Percentiles rank a stretch among this genome's conserved stretches.
These are phyloP conservation scores for Cyanoderma ruficeps DNA, from an alignment of 2,113 vertebrate species.

Conservation along the genomic window DNA sequence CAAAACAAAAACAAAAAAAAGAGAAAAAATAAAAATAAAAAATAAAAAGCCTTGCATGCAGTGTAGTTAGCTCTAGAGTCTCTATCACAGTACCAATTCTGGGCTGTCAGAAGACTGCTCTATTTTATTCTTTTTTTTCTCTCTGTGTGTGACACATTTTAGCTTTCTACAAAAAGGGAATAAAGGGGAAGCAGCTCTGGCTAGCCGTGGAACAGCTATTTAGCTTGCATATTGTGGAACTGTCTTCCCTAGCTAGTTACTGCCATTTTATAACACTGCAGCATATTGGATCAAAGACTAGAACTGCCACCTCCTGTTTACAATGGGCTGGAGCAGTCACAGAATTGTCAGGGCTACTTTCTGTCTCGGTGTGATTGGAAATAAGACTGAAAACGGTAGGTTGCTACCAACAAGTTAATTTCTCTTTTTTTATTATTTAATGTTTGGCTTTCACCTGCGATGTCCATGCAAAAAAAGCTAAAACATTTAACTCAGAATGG, in stretches of 20 bases:
- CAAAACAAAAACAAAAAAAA: neutral
- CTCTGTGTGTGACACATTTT: neutral
- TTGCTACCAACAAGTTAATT: neutral
- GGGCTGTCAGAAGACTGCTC: neutral
- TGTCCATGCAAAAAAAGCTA: neutral
- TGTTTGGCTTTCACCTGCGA: neutral
- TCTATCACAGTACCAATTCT: neutral
- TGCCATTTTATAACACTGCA: conserved; percentile 37
- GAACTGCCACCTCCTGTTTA: conserved; percentile 60
- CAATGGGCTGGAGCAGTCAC: neutral
- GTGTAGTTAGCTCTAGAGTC: neutral
- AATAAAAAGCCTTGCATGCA: neutral
- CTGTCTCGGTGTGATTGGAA: neutral
- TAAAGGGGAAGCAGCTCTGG: neutral
- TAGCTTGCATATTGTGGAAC: neutral
- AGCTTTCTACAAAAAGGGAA: neutral
- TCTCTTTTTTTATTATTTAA: neutral
- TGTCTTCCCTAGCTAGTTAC: conserved; percentile 7
- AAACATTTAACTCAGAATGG: neutral
- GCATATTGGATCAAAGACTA: conserved; percentile 36
- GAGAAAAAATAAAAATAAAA: too few species aligned
- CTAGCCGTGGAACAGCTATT: conserved; percentile 37
- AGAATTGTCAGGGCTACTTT: conserved; percentile 19
- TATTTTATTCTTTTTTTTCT: neutral
- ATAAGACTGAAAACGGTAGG: neutral